Conservation (phyloP, 2,888 invertebrate species). For the Petrolisthes manimaculis region DNA sequence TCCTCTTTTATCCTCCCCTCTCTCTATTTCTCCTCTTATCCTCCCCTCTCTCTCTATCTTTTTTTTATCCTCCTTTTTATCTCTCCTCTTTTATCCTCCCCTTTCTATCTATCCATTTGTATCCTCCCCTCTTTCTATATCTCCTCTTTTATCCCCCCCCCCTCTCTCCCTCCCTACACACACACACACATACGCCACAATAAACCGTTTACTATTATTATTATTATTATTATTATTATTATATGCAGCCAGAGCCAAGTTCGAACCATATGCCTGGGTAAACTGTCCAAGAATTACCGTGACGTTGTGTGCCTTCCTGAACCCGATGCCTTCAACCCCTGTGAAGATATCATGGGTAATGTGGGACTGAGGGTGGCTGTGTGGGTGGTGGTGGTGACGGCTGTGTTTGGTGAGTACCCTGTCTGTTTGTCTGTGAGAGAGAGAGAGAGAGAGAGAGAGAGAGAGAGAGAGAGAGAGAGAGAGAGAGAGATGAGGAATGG, state of each 20-base stretch:
- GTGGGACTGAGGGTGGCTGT: too few relatives aligned
- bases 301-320: too few relatives aligned
- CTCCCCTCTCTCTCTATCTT: not conserved
- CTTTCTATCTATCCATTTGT: not conserved
- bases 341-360: too few relatives aligned
- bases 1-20: too few relatives aligned
- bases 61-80: too few relatives aligned
- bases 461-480: not conserved
- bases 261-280: too few relatives aligned
- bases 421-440: not conserved
- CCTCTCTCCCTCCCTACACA: not conserved
- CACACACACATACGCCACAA: not conserved
- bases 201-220: too few relatives aligned
- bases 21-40: not conserved
- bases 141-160: not conserved
- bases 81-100: not conserved
- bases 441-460: slow-evolving; percentile 6
- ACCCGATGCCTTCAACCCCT: too few relatives aligned
- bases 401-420: slow-evolving; percentile 76
- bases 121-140: too few relatives aligned
- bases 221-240: too few relatives aligned
- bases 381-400: slow-evolving; percentile 87
- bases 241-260: too few relatives aligned
- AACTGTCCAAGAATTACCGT: too few relatives aligned
- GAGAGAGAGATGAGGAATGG: not conserved